These are phyloP conservation scores for Netelia virgata DNA, from an alignment of 2,888 invertebrate genomes.

Conservation along the genomic window DNA sequence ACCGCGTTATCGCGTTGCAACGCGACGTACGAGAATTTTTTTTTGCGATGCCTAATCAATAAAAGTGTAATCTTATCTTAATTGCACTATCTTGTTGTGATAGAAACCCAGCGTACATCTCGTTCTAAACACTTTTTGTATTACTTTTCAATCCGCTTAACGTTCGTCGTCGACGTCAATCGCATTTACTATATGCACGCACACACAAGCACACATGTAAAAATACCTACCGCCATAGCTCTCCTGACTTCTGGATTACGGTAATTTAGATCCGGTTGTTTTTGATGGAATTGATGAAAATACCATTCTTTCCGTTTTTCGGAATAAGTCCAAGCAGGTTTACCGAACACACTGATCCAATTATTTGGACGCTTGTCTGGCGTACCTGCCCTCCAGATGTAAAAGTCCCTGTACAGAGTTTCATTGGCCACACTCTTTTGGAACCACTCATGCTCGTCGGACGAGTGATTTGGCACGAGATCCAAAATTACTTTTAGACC, in stretches of 20 bases:
- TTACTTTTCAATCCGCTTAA: too few relatives aligned
- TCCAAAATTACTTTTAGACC: slow-evolving; percentile 88
- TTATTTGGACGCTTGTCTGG: slow-evolving; percentile 82
- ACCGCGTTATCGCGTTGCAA: neutral
- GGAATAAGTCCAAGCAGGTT: slow-evolving; percentile 86
- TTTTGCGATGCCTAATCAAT: slow-evolving; percentile 8
- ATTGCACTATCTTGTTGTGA: slow-evolving; percentile 2
- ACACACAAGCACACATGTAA: neutral
- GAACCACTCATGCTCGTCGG: slow-evolving; percentile 87
- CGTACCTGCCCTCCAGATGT: slow-evolving; percentile 85
- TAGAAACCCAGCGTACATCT: neutral
- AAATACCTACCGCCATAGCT: slow-evolving; percentile 81
- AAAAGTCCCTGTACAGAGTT: slow-evolving; percentile 85
- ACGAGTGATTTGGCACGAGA: slow-evolving; percentile 88
- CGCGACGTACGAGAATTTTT: neutral
- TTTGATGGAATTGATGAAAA: slow-evolving; percentile 86
- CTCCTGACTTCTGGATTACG: slow-evolving; percentile 80
- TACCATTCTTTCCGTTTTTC: slow-evolving; percentile 84
- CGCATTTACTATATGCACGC: neutral
- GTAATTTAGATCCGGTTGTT: slow-evolving; percentile 87
- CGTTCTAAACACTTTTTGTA: neutral
- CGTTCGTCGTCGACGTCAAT: neutral
- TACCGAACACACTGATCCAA: slow-evolving; percentile 86
- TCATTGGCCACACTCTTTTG: slow-evolving; percentile 78
- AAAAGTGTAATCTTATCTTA: slow-evolving; percentile 36